A percentile compares a stretch with the other conserved stretches of the same genome.
Conservation (phyloP, 2,888 invertebrate genomes). For the Rhagonycha fulva region DNA sequence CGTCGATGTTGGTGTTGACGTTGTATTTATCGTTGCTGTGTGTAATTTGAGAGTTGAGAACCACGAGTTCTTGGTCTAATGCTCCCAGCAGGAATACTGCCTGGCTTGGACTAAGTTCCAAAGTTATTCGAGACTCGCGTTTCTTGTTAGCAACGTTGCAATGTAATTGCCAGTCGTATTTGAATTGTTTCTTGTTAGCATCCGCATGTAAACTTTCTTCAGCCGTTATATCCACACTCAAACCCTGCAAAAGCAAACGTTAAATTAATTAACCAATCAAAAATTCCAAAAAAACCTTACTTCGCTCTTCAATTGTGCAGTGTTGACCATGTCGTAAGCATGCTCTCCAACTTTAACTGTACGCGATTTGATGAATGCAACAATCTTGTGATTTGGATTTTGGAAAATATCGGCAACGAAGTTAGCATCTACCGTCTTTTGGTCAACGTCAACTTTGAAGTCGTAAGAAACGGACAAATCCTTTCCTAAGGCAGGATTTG, state of each 20-base stretch:
- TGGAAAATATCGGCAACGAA: constrained; percentile 64
- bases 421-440: constrained; percentile 50
- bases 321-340: constrained; percentile 54
- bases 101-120: constrained; percentile 37
- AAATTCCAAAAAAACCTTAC: constrained; percentile 46
- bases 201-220: constrained; percentile 35
- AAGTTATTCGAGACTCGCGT: constrained; percentile 36
- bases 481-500: constrained; percentile 68
- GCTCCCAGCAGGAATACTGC: constrained; percentile 45
- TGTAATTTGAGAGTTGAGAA: constrained; percentile 30
- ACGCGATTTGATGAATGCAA: constrained; percentile 46
- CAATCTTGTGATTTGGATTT: constrained; percentile 62
- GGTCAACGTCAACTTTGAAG: constrained; percentile 53
- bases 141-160: constrained; percentile 40
- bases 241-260: constrained; percentile 31
- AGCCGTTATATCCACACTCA: constrained; percentile 43
- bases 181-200: constrained; percentile 26
- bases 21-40: neutral
- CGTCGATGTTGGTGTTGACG: constrained; percentile 56
- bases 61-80: constrained; percentile 60
- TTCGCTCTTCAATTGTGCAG: constrained; percentile 55
- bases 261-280: constrained; percentile 23
- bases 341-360: constrained; percentile 36
- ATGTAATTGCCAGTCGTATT: constrained; percentile 30
- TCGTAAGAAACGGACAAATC: constrained; percentile 44